phyloP scores from a whole-genome alignment of 2,888 invertebrate species.

The Phyllotreta cruciferae region DNA sequence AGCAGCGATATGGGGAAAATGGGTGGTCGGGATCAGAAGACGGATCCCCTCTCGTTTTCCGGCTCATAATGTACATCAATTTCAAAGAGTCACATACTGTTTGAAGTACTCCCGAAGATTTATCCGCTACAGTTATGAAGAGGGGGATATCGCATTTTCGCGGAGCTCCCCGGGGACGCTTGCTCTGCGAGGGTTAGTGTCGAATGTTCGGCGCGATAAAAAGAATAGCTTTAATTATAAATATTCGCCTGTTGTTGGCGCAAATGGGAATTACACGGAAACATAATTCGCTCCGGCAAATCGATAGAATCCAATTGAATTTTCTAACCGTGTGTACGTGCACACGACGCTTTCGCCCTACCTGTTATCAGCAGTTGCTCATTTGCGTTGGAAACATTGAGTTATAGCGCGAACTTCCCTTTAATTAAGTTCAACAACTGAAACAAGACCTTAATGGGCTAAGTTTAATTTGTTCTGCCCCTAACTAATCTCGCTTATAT shows the following conservation, averaged over 20 bases:
- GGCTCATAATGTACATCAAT: constrained; percentile 26
- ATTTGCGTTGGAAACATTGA: constrained; percentile 29
- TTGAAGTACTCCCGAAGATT: constrained; percentile 47
- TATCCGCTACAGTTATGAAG: constrained; percentile 45
- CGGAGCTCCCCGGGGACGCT: too few relatives aligned
- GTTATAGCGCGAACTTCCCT: constrained; percentile 34
- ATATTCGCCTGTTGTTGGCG: too few relatives aligned
- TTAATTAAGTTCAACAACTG: constrained; percentile 36
- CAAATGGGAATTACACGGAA: too few relatives aligned
- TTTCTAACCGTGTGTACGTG: too few relatives aligned
- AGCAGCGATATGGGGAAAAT: too few relatives aligned
- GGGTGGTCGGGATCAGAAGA: constrained; percentile 8
- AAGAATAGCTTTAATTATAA: too few relatives aligned
- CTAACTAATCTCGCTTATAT: constrained; percentile 33
- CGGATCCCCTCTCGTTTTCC: constrained; percentile 17
- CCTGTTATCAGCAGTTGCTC: constrained; percentile 28
- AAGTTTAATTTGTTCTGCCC: constrained; percentile 35
- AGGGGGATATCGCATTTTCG: too few relatives aligned
- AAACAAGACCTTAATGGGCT: constrained; percentile 37
- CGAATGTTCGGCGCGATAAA: too few relatives aligned
- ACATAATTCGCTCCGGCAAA: too few relatives aligned
- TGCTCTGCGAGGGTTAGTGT: too few relatives aligned
- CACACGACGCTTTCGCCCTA: not conserved
- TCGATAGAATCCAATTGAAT: too few relatives aligned
- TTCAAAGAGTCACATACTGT: constrained; percentile 34